Base-by-base conservation (phyloP, 2,888 invertebrate species). In the Euplagia quadripunctaria region DNA sequence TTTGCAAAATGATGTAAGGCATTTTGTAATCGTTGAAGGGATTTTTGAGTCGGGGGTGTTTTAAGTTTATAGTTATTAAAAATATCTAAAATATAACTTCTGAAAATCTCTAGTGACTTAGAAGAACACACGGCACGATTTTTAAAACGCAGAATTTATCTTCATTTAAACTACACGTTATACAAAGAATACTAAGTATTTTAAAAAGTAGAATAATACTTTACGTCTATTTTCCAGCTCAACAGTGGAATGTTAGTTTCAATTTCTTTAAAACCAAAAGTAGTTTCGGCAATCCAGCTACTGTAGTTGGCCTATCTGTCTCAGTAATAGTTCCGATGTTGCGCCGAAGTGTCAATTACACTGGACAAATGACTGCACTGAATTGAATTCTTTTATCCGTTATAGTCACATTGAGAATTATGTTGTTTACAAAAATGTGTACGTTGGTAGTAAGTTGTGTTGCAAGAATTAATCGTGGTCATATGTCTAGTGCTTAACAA, bases 301-400 rank as follows among this genome's bases (percentile, higher is more conserved):
- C 65, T 46, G 64, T 68, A 76, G 61, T 67, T 46, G 20, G 43
- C 31, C 51, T 17, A 58, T 61, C 12, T 66, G 42, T 81, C 81
- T 68, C 69, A 0, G 31, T 71, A 73, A 81, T 42, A 64, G 64
- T 63, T 70, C 70, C 68, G 43, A 63, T 64, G 64, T 51, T 31
- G 51, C 67, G 55, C 68, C 58, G 46, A 67, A 58, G 42, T 68
- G 73, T 75, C 71, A 81, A 81, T 79, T 78, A 78, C 41, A 42
- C 3, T 12, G 69, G 65, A 73, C 67, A 81, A 78, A 78, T 70
- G 52, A 66, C 70, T 43, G 12, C 52, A 43, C 46, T 14, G 52
- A 11, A 65, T 51, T 31, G 67, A 71, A 71, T 71, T 69, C 58
- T 58, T 11, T 11, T 9, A 58, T 12, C 12, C 20, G 20, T 58